Evolutionary conservation across 2,888 invertebrate genomes (phyloP).

Genomic region (Melieria picta): DNA sequence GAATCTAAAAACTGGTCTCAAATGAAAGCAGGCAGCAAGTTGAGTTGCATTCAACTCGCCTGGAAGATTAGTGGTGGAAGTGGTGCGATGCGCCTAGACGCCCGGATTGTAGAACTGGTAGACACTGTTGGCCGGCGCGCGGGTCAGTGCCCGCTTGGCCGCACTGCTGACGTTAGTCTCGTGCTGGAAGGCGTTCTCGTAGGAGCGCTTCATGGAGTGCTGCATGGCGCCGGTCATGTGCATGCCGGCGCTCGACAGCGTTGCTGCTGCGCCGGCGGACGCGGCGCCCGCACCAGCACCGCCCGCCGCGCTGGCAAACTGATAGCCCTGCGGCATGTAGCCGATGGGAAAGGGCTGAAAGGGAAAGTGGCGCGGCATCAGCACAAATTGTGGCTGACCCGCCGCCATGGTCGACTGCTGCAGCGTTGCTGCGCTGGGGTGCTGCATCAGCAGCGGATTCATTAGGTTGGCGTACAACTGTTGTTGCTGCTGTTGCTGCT

Average conservation of each 20-base stretch:
- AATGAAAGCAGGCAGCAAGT: too few relatives aligned
- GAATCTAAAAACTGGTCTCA: too few relatives aligned
- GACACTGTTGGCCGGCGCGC: slow-evolving; percentile 53
- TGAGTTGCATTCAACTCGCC: too few relatives aligned
- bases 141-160: slow-evolving; percentile 61
- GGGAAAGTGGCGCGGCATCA: slow-evolving; percentile 63
- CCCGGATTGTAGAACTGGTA: slow-evolving; percentile 61
- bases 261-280: slow-evolving; percentile 36
- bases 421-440: neutral
- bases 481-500: slow-evolving; percentile 49
- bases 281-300: slow-evolving; percentile 57
- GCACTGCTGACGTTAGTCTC: slow-evolving; percentile 59
- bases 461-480: slow-evolving; percentile 56
- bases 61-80: too few relatives aligned
- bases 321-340: slow-evolving; percentile 55
- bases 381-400: slow-evolving; percentile 63
- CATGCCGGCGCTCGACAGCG: slow-evolving; percentile 40
- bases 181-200: slow-evolving; percentile 77
- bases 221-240: slow-evolving; percentile 40
- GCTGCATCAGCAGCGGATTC: slow-evolving; percentile 51
- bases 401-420: neutral
- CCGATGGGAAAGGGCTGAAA: slow-evolving; percentile 62
- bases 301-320: slow-evolving; percentile 48
- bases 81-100: slow-evolving; percentile 44
- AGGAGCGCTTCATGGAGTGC: slow-evolving; percentile 73